A percentile compares a stretch with the other conserved stretches of the same genome.
Evolutionary conservation across 2,888 invertebrate genomes (phyloP).

Genomic region (Elmis aenea): DNA sequence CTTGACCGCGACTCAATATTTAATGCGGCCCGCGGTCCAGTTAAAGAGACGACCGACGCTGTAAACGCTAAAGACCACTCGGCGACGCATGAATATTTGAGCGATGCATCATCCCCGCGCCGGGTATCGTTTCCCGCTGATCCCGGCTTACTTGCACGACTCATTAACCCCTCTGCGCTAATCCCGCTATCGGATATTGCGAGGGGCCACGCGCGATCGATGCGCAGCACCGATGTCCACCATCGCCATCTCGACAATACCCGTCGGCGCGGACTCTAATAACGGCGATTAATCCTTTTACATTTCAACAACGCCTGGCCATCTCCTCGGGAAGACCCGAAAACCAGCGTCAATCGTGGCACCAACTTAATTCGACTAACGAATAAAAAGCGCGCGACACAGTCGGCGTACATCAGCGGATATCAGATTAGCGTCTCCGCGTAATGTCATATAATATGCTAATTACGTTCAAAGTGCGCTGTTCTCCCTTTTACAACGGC

Average conservation of each 20-base stretch:
- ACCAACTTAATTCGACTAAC: too few relatives aligned
- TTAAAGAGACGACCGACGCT: constrained; percentile 31
- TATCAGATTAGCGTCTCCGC: constrained; percentile 20
- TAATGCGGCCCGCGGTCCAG: constrained; percentile 39
- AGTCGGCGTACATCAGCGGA: constrained; percentile 18
- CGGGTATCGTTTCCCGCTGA: constrained; percentile 45
- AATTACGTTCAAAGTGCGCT: constrained; percentile 22
- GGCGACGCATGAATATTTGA: constrained; percentile 44
- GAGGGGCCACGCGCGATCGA: constrained; percentile 26
- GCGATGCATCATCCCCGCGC: constrained; percentile 39
- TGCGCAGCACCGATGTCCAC: constrained; percentile 23
- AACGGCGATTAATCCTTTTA: too few relatives aligned
- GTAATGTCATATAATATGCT: constrained; percentile 27
- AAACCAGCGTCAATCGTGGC: too few relatives aligned
- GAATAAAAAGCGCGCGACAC: too few relatives aligned
- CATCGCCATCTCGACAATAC: constrained; percentile 27
- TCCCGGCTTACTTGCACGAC: constrained; percentile 51
- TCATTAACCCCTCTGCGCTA: constrained; percentile 50
- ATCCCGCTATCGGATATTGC: constrained; percentile 48
- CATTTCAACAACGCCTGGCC: too few relatives aligned
- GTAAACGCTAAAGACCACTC: constrained; percentile 38
- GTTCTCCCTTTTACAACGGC: constrained; percentile 21
- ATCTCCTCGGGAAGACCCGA: too few relatives aligned
- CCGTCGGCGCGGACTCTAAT: too few relatives aligned
- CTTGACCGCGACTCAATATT: constrained; percentile 44